Evolutionary conservation across 2,888 invertebrate genomes (phyloP).

Genomic region (Rhagium mordax): DNA sequence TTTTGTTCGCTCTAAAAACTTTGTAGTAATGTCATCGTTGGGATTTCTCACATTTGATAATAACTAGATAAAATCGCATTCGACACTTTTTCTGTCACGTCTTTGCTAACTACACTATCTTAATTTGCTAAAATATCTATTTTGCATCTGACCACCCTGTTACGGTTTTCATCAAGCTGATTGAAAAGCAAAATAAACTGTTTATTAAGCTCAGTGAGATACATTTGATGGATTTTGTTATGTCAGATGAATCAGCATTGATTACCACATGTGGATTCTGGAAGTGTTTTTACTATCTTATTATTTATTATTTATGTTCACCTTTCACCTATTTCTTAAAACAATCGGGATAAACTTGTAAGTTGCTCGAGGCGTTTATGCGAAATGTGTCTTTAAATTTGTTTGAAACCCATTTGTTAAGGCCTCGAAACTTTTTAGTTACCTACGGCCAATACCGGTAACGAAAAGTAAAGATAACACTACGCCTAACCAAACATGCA

Average conservation of each 20-base stretch:
- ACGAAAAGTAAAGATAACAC: slow-evolving; percentile 31
- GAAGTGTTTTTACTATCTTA: slow-evolving; percentile 1
- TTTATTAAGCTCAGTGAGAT: background rate
- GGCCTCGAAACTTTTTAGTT: slow-evolving; percentile 29
- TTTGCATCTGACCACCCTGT: background rate
- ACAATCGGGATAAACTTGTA: slow-evolving; percentile 19
- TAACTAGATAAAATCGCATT: too few species aligned
- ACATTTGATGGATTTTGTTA: background rate
- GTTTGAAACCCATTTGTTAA: slow-evolving; percentile 28
- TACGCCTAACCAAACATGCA: slow-evolving; percentile 33
- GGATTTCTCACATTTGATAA: too few species aligned
- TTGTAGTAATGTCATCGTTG: too few species aligned
- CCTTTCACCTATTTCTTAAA: slow-evolving; percentile 20
- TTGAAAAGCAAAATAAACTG: background rate
- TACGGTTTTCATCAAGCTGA: background rate
- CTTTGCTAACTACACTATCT: too few species aligned
- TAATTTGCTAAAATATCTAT: background rate
- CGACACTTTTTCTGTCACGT: too few species aligned
- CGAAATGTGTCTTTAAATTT: slow-evolving; percentile 23
- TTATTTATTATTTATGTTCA: slow-evolving; percentile 6
- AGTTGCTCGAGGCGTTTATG: slow-evolving; percentile 24
- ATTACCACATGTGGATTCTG: background rate
- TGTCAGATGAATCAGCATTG: background rate
- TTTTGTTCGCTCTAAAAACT: too few species aligned
- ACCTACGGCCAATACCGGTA: slow-evolving; percentile 4